Evolutionary conservation across 2,888 invertebrate genomes (phyloP), one percentile per base, ranked within the genome.

Genomic region (Drosophila aldrichi): DNA sequence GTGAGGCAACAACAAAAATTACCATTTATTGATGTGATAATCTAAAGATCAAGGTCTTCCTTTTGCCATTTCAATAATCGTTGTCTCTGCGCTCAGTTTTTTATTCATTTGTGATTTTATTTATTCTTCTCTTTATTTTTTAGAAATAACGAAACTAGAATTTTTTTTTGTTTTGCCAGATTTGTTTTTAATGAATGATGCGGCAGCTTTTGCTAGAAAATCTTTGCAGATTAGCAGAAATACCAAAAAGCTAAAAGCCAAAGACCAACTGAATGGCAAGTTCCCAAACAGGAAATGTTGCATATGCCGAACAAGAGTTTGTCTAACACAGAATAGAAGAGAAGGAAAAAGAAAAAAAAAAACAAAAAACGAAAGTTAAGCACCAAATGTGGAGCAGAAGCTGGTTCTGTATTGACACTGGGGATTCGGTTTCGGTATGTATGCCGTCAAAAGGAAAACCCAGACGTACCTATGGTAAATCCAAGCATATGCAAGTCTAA

Each of bases 21-120:
- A 79, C 72, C 84, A 88, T 83, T 88, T 88, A 88, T 85, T 85
- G 84, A 86, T 83, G 84, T 88, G 88, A 88, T 85, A 85, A 85
- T 85, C 84, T 88, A 85, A 85, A 85, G 88, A 85, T 85, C 84
- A 85, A 85, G 84, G 84, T 85, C 84, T 84, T 88, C 79, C 79
- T 83, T 84, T 88, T 84, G 84, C 86, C 86, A 86, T 84, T 88
- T 77, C 68, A 81, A 86, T 60, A 74, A 65, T 55, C 59, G 20
- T 64, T 52, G 48, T 58, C 22, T 59, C 43, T 38, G 51, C 60
- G 48, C 51, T 60, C 57, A 49, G 49, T 22, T 22, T 52, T 36
- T 51, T 20, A 8, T 32, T 32, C 32, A 2, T 29, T 12, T n/a
- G 7, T 20, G 2, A 14, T 20, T 36, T 34, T 20, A 7, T 32